Conservation (phyloP, 2,888 invertebrate species). For the Fragum whitleyi region DNA sequence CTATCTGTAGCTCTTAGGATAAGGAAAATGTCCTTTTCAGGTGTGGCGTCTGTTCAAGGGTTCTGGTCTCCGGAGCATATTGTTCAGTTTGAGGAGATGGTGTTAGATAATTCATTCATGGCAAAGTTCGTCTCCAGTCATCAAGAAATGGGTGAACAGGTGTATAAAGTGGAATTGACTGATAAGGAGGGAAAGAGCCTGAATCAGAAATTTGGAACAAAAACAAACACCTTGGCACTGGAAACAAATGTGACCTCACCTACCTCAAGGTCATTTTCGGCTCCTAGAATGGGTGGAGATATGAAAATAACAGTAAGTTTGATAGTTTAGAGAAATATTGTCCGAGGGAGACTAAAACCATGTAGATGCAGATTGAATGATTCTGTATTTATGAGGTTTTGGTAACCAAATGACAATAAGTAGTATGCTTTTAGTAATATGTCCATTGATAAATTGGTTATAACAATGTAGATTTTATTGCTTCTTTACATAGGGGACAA, state of each 20-base stretch:
- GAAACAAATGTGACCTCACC: constrained; percentile 17
- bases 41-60: constrained; percentile 73
- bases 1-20: too few relatives aligned
- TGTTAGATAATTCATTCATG: constrained; percentile 74
- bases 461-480: too few relatives aligned
- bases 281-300: not conserved
- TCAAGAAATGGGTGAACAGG: constrained; percentile 56
- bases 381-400: too few relatives aligned
- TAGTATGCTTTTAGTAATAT: too few relatives aligned
- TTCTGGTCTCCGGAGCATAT: constrained; percentile 79
- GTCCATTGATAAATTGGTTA: too few relatives aligned
- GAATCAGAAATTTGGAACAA: constrained; percentile 75
- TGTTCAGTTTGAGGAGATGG: constrained; percentile 79
- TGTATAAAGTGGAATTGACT: constrained; percentile 72
- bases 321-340: not conserved
- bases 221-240: constrained; percentile 61
- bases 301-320: constrained; percentile 19
- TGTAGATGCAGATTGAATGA: too few relatives aligned
- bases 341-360: too few relatives aligned
- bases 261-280: not conserved
- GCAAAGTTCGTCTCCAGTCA: constrained; percentile 67
- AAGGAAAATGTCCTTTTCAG: too few relatives aligned
- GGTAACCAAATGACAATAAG: too few relatives aligned
- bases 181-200: constrained; percentile 70
- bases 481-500: too few relatives aligned